These are phyloP conservation scores for Conus ventricosus DNA, from an alignment of 1,140 invertebrate genomes.

Conservation along the genomic window DNA sequence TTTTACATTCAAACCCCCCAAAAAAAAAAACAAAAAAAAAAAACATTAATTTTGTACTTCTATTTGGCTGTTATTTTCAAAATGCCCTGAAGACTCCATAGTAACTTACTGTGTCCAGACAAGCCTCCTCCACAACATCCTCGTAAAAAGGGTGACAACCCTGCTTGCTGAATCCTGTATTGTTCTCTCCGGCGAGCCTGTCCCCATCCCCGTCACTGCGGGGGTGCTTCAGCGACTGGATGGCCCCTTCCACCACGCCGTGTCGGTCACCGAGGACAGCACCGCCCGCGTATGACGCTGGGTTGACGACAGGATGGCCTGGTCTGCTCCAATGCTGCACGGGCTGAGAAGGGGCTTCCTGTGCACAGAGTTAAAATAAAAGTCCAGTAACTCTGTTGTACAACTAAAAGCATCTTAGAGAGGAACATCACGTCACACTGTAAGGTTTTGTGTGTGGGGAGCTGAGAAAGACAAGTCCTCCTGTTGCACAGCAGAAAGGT, in stretches of 20 bases:
- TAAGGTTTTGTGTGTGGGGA: too few species aligned
- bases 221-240: slow-evolving; percentile 56
- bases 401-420: too few species aligned
- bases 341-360: slow-evolving; percentile 61
- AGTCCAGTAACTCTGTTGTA: too few species aligned
- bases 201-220: slow-evolving; percentile 29
- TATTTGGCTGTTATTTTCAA: background rate
- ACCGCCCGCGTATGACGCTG: slow-evolving; percentile 67
- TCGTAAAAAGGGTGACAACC: slow-evolving; percentile 72
- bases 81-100: background rate
- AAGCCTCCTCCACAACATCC: slow-evolving; percentile 60
- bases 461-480: too few species aligned
- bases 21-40: too few species aligned
- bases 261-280: slow-evolving; percentile 68
- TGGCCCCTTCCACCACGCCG: slow-evolving; percentile 68
- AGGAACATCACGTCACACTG: too few species aligned
- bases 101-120: slow-evolving; percentile 58
- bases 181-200: slow-evolving; percentile 37
- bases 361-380: background rate
- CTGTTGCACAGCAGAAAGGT: too few species aligned
- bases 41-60: too few species aligned
- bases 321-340: slow-evolving; percentile 67
- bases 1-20: too few species aligned
- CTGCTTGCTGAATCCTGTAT: slow-evolving; percentile 61
- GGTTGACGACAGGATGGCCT: slow-evolving; percentile 70